Evolutionary conservation across 2,888 invertebrate species (phyloP).

Genomic region (Macrophya annulata): DNA sequence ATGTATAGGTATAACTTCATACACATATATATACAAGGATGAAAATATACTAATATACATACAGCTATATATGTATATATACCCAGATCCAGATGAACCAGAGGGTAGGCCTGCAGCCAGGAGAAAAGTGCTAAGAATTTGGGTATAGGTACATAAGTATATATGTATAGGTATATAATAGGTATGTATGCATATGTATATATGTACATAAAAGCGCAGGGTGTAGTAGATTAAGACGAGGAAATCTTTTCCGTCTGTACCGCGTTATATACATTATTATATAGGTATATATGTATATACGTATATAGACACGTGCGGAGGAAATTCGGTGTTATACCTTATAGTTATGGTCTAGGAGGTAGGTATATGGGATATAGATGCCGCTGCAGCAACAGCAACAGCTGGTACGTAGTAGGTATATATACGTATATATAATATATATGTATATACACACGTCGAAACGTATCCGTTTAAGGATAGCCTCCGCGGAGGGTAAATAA

Average conservation of each 20-base stretch:
- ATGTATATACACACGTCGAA: background rate
- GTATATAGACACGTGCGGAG: conserved; percentile 19
- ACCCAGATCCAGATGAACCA: background rate
- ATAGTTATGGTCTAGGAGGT: background rate
- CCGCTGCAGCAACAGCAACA: background rate
- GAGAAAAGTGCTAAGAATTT: background rate
- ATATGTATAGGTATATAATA: background rate
- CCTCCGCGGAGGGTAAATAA: background rate
- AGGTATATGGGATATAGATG: conserved; percentile 4
- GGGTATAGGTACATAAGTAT: background rate
- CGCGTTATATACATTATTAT: background rate
- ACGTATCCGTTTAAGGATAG: conserved; percentile 5
- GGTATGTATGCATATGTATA: background rate
- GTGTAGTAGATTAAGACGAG: background rate
- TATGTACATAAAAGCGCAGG: background rate
- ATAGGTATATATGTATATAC: too few species aligned
- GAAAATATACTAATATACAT: background rate
- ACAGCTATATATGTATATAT: background rate
- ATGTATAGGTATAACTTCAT: background rate
- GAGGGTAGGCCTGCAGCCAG: background rate
- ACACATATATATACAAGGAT: background rate
- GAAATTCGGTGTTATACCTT: background rate
- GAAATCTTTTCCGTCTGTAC: conserved; percentile 24
- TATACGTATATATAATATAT: background rate
- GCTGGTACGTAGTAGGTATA: background rate